Conservation (phyloP, 1,140 invertebrate species). For the Pemphigus obesinymphae region DNA sequence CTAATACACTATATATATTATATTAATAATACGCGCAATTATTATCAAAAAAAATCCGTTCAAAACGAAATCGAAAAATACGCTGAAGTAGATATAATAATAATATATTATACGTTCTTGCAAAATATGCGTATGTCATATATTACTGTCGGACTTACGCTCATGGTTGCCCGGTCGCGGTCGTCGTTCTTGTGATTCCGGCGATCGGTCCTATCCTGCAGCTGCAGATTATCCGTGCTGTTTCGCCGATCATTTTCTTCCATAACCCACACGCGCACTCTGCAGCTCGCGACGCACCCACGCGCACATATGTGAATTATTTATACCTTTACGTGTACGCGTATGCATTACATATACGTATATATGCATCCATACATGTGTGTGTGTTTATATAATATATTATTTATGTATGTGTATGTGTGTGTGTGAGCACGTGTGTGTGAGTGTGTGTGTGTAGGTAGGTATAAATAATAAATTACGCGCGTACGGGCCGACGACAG, state of each 20-base stretch:
- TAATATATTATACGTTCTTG: not conserved
- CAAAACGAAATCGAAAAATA: no score
- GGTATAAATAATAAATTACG: no score
- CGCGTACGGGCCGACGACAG: not conserved
- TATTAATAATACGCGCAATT: not conserved
- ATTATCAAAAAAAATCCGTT: no score
- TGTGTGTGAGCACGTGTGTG: not conserved
- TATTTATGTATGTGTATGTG: not conserved
- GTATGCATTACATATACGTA: not conserved
- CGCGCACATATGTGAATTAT: slow-evolving; percentile 9
- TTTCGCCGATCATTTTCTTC: slow-evolving; percentile 24
- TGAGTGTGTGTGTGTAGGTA: not conserved
- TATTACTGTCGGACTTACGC: not conserved
- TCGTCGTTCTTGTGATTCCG: slow-evolving; percentile 1
- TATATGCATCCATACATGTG: not conserved
- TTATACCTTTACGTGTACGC: not conserved
- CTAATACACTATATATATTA: no score
- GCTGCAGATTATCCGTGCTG: not conserved
- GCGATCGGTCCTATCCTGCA: not conserved
- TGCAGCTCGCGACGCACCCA: not conserved
- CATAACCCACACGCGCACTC: slow-evolving; percentile 11
- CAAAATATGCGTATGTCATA: not conserved
- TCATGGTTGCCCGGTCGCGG: not conserved
- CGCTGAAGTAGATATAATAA: not conserved
- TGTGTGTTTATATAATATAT: not conserved